A percentile compares a stretch with the other conserved stretches of the same genome.
phyloP scores from a whole-genome alignment of 2,797 vertebrate genomes.

The Manis javanica region DNA sequence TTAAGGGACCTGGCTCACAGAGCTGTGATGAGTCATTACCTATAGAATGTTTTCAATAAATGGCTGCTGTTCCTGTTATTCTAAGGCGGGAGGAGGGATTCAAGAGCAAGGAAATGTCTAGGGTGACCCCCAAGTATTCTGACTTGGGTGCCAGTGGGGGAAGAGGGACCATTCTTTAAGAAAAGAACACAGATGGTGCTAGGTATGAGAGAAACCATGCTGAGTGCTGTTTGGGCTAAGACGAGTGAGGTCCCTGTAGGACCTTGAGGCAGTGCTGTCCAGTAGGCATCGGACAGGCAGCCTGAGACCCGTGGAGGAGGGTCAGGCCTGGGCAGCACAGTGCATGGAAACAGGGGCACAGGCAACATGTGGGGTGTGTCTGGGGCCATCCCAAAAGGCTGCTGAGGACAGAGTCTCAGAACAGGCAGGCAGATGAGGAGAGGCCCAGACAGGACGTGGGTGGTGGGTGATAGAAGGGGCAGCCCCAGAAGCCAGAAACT shows the following conservation, averaged over 20 bases:
- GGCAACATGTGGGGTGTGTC: neutral
- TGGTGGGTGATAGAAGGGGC: fast-evolving
- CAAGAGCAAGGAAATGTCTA: neutral
- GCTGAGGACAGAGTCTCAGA: neutral
- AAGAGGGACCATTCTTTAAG: neutral
- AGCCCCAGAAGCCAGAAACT: neutral
- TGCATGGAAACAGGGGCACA: neutral
- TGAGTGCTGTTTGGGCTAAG: neutral
- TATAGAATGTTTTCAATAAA: neutral
- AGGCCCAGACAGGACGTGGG: neutral
- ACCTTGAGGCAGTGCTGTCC: neutral
- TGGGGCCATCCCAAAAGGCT: neutral
- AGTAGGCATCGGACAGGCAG: neutral
- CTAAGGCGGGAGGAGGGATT: neutral
- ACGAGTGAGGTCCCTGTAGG: neutral
- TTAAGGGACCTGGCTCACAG: neutral
- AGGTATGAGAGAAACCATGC: neutral
- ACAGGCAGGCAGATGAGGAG: neutral
- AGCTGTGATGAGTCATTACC: neutral
- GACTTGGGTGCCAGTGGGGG: neutral
- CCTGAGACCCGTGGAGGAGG: neutral
- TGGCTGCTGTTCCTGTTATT: neutral
- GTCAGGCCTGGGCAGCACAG: neutral
- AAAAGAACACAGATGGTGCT: neutral
- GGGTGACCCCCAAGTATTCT: neutral